Evolutionary conservation across 2,888 invertebrate genomes (phyloP).

Genomic region (Athalia circularis): DNA sequence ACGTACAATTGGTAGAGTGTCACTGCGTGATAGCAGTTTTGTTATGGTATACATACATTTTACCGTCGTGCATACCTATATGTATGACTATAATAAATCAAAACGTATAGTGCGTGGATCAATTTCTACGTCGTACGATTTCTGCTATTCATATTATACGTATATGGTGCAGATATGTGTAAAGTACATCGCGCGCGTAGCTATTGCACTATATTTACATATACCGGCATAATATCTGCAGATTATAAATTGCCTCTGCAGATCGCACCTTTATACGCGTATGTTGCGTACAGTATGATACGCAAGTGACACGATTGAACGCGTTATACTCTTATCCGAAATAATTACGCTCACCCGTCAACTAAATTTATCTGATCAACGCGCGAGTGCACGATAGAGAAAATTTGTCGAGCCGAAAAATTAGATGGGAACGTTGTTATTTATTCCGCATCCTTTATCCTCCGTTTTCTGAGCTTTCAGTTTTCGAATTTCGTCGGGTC

Average conservation of each 20-base stretch:
- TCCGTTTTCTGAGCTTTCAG: too few relatives aligned
- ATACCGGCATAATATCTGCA: too few relatives aligned
- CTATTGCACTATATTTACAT: not conserved
- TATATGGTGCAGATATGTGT: slow-evolving; percentile 64
- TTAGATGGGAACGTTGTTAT: not conserved
- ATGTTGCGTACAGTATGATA: not conserved
- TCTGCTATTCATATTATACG: slow-evolving; percentile 53
- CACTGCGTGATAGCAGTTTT: slow-evolving; percentile 50
- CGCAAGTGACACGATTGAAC: slow-evolving; percentile 18
- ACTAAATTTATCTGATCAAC: slow-evolving; percentile 20
- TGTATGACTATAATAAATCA: slow-evolving; percentile 67
- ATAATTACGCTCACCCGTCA: slow-evolving; percentile 22
- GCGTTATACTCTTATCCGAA: slow-evolving; percentile 1
- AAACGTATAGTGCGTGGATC: slow-evolving; percentile 59
- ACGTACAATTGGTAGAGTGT: slow-evolving; percentile 52
- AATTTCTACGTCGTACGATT: slow-evolving; percentile 68
- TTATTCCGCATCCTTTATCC: too few relatives aligned
- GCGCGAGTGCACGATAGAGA: too few relatives aligned
- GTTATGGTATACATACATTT: slow-evolving; percentile 39
- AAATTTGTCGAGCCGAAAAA: slow-evolving; percentile 12
- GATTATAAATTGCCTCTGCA: too few relatives aligned
- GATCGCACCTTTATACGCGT: not conserved
- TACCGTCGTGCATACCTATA: not conserved
- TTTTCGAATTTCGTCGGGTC: not conserved
- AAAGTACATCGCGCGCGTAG: slow-evolving; percentile 27